Percentiles rank a stretch among this genome's conserved stretches.
These are phyloP conservation scores for Andinoacara biseriatus DNA, from an alignment of 2,113 vertebrate species.

Conservation along the genomic window DNA sequence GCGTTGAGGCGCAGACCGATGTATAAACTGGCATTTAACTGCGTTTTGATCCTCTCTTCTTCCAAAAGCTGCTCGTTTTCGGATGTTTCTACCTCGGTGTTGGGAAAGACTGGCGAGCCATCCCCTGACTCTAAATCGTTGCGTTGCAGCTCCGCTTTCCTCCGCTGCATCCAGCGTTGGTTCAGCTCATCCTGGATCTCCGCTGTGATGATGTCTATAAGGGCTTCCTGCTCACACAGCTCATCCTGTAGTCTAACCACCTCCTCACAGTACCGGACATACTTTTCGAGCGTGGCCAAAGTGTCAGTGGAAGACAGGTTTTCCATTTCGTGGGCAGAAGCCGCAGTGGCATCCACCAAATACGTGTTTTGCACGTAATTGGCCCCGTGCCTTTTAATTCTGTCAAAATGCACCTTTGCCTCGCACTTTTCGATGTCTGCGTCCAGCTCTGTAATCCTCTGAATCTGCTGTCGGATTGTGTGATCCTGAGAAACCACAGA, in stretches of 20 bases:
- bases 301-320: constrained; percentile 25
- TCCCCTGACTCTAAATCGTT: constrained; percentile 63
- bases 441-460: constrained; percentile 90
- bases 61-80: constrained; percentile 82
- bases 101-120: neutral
- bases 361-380: constrained; percentile 97
- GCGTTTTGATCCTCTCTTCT: constrained; percentile 87
- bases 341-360: constrained; percentile 73
- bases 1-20: constrained; percentile 90
- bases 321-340: constrained; percentile 15
- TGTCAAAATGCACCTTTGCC: constrained; percentile 87
- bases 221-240: constrained; percentile 84
- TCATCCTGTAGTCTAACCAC: constrained; percentile 85
- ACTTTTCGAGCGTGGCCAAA: constrained; percentile 78
- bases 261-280: constrained; percentile 79
- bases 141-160: constrained; percentile 80
- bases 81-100: constrained; percentile 15
- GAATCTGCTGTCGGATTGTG: constrained; percentile 92
- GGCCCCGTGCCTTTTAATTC: constrained; percentile 87
- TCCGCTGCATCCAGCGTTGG: constrained; percentile 89
- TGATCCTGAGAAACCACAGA: constrained; percentile 95
- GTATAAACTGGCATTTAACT: constrained; percentile 92
- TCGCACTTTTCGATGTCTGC: constrained; percentile 89
- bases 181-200: constrained; percentile 93
- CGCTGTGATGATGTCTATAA: constrained; percentile 81